Conservation (phyloP, 2,797 vertebrate species). For the Sebastes diploproa region DNA sequence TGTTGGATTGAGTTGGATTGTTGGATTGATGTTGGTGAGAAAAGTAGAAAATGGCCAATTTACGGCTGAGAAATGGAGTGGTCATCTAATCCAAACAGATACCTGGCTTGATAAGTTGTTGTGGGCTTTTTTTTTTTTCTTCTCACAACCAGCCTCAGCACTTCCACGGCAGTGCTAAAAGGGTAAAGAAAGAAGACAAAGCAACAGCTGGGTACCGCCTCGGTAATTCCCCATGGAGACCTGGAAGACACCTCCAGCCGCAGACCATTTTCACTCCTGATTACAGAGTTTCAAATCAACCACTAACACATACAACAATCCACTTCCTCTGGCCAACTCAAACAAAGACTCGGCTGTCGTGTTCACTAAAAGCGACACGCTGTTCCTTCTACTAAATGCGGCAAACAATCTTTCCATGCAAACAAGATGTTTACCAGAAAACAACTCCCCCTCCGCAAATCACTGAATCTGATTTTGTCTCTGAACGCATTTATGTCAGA, state of each 20-base stretch:
- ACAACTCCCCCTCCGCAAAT: conserved; percentile 47
- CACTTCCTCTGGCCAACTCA: conserved; percentile 71
- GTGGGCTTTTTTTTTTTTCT: conserved; percentile 3
- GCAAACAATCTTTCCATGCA: conserved; percentile 67
- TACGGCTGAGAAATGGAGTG: conserved; percentile 81
- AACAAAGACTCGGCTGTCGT: conserved; percentile 64
- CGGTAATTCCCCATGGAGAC: conserved; percentile 78
- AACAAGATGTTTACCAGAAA: conserved; percentile 67
- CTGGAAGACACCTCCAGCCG: conserved; percentile 74
- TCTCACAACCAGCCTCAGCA: conserved; percentile 71
- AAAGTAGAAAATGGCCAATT: conserved; percentile 82
- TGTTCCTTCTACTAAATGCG: conserved; percentile 45
- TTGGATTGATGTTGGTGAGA: conserved; percentile 72
- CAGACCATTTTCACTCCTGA: conserved; percentile 84
- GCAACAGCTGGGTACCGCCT: conserved; percentile 85
- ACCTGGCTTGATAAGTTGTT: conserved; percentile 79
- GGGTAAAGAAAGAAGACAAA: conserved; percentile 80
- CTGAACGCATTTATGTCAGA: conserved; percentile 45
- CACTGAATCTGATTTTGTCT: conserved; percentile 59
- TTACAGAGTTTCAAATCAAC: conserved; percentile 82
- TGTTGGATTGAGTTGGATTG: conserved; percentile 58
- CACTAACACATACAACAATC: conserved; percentile 77
- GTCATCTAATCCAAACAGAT: conserved; percentile 83
- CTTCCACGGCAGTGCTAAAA: conserved; percentile 82
- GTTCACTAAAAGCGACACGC: conserved; percentile 46